Evolutionary conservation across 2,113 vertebrate genomes (phyloP).

Genomic region (Phoenicopterus ruber): DNA sequence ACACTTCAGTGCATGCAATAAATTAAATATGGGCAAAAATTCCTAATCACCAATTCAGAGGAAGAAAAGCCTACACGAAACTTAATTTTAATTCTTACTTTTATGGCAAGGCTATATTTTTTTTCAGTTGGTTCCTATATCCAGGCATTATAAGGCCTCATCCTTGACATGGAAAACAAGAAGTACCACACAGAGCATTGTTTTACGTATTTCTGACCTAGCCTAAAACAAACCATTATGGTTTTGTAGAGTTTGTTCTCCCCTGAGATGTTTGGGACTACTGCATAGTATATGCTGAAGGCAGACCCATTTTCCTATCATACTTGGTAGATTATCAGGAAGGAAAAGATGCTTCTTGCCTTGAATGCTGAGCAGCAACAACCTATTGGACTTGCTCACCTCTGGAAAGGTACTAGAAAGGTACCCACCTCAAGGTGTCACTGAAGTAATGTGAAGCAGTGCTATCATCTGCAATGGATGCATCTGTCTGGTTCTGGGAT

Average conservation of each 20-base stretch:
- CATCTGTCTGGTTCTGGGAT: neutral
- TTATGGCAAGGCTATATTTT: neutral
- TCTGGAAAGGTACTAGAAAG: neutral
- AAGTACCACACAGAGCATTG: neutral
- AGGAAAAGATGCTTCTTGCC: neutral
- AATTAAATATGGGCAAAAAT: neutral
- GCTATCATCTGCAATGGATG: neutral
- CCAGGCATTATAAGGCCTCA: neutral
- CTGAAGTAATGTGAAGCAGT: neutral
- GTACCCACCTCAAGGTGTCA: neutral
- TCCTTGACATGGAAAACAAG: neutral
- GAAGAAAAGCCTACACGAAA: neutral
- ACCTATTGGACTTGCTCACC: neutral
- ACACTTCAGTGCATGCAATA: neutral
- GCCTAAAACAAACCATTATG: neutral
- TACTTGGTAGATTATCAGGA: neutral
- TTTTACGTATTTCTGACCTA: neutral
- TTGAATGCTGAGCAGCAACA: neutral
- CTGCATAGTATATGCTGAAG: neutral
- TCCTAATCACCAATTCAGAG: neutral
- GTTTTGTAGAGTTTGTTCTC: neutral
- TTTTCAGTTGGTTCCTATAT: neutral
- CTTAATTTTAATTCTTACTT: neutral
- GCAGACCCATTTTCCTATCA: neutral
- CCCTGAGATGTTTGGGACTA: neutral